Evolutionary conservation across 1,140 invertebrate genomes (phyloP), one percentile per base, ranked within the genome.

Genomic region (Sycophaga agraensis): DNA sequence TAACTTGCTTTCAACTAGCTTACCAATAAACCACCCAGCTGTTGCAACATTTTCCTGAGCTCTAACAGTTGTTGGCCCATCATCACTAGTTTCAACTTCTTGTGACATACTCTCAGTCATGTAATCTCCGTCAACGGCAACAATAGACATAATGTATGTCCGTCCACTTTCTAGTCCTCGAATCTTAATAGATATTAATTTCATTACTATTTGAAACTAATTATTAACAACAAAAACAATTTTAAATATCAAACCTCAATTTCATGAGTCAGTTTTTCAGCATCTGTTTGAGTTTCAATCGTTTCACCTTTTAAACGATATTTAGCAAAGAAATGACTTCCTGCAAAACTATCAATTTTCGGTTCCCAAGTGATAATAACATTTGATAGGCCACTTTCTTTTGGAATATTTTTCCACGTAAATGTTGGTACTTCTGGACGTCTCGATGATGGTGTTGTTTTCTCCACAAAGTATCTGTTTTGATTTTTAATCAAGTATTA

Each of bases 1-100:
- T 31, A 6, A 31, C 11, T 31, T n/a, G n/a, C 9, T 2, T 34
- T 50, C 45, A 17, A 19, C 8, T 17, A 31, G 31, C 21, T 73
- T 64, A 59, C 87, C 92, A 76, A 98, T 96, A 74, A 98, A 96
- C 95, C 95, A 98, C 19, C 92, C 92, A 53, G 94, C 91, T 45
- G 90, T 91, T 0, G 92, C 92, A 48, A 94, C 87, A 78, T 86
- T 85, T 70, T 89, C 86, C 66, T 87, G 87, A n/a, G 86, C 86
- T 72, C 87, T 86, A 67, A 91, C 90, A 58, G 78, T 78, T n/a
- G n/a, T n/a, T 35, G 77, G 80, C 53, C 82, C 84, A 61, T 83
- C 81, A 66, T 82, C 84, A 46, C 87, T 90, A 16, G 91, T 93
- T 68, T 92, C 90, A 31, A 97, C 86, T 68, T 93, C 89, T 75